A percentile compares a stretch with the other conserved stretches of the same genome.
Evolutionary conservation across 1,140 invertebrate genomes (phyloP).

Genomic region (Radopholus similis): DNA sequence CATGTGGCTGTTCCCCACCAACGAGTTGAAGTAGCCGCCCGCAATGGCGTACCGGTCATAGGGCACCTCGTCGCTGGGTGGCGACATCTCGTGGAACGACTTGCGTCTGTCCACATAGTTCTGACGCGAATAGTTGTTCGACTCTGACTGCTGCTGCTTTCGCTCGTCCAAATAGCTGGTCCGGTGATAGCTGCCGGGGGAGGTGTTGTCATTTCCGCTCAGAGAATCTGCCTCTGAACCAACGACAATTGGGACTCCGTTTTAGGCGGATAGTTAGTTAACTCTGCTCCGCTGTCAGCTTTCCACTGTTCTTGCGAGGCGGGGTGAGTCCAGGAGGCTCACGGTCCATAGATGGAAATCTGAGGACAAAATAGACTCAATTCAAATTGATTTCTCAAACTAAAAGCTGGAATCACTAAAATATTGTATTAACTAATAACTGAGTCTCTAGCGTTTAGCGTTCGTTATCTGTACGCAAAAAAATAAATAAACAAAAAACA

Average conservation of each 20-base stretch:
- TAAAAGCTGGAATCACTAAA: not conserved
- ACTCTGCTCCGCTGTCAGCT: not conserved
- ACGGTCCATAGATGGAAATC: not conserved
- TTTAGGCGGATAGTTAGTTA: no score
- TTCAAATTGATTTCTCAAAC: not conserved
- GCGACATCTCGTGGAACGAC: slow-evolving; percentile 45
- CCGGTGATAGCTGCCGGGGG: slow-evolving; percentile 24
- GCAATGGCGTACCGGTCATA: slow-evolving; percentile 21
- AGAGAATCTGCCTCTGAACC: not conserved
- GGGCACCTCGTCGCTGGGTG: not conserved
- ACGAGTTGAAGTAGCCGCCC: slow-evolving; percentile 16
- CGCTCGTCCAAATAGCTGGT: slow-evolving; percentile 34
- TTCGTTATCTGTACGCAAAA: not conserved
- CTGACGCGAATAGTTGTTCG: slow-evolving; percentile 12
- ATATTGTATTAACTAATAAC: not conserved
- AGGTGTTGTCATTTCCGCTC: no score
- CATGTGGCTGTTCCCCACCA: slow-evolving; percentile 13
- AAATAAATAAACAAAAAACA: slow-evolving; percentile 2
- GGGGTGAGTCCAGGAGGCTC: not conserved
- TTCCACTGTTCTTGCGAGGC: not conserved
- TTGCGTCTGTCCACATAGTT: slow-evolving; percentile 39
- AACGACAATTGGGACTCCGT: no score
- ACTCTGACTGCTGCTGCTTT: slow-evolving; percentile 25
- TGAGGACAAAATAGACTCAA: not conserved
- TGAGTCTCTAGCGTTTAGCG: not conserved